Conservation (phyloP, 2,797 vertebrate species). For the Gymnothorax javanicus region DNA sequence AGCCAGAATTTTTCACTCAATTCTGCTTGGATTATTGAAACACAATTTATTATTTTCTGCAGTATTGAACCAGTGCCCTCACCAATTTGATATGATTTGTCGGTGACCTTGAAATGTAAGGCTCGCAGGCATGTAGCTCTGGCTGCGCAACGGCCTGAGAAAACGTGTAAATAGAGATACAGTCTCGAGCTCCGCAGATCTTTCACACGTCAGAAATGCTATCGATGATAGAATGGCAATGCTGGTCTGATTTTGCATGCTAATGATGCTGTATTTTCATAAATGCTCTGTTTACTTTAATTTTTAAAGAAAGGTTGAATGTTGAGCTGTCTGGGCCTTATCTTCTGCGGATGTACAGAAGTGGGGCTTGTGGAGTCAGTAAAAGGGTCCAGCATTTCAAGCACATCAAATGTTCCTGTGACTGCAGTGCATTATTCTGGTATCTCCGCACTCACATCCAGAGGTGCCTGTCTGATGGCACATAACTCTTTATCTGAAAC, state of each 20-base stretch:
- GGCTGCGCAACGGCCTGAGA: neutral
- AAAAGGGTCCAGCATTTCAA: neutral
- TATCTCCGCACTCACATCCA: neutral
- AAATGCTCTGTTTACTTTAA: neutral
- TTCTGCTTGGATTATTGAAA: conserved; percentile 46
- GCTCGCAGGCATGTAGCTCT: conserved; percentile 12
- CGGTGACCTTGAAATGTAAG: conserved; percentile 38
- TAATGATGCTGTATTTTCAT: neutral
- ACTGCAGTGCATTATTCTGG: neutral
- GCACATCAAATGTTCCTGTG: neutral
- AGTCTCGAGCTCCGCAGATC: neutral
- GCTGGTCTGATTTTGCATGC: neutral
- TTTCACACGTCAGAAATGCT: neutral
- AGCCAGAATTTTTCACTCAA: conserved; percentile 29
- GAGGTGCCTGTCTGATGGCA: neutral
- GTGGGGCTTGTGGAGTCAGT: neutral
- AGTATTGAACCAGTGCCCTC: conserved; percentile 24
- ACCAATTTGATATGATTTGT: conserved; percentile 31
- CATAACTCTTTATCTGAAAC: neutral
- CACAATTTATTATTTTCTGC: conserved; percentile 39
- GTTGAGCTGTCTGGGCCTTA: neutral
- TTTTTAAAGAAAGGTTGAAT: neutral
- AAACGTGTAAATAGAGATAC: conserved; percentile 4
- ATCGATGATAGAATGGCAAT: neutral
- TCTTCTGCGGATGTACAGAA: neutral